Evolutionary conservation across 35 echinoderm and acorn worm species (phyloP).

Genomic region (Eucidaris tribuloides): DNA sequence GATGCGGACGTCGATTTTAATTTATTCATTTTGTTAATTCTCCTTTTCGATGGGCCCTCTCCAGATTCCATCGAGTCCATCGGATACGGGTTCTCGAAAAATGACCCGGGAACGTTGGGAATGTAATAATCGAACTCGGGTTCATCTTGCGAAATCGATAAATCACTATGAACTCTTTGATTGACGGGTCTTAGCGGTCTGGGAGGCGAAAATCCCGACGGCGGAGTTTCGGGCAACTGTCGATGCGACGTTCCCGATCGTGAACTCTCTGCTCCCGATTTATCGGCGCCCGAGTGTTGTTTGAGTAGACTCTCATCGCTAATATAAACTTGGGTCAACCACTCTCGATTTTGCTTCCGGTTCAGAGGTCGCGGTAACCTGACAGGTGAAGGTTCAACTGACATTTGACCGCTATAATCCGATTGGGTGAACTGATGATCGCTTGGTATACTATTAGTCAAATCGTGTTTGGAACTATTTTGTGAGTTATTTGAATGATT

Average conservation of each 20-base stretch:
- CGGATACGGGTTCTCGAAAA: constrained; percentile 64
- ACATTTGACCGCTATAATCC: constrained; percentile 23
- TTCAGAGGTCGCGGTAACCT: constrained; percentile 60
- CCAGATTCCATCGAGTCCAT: too few species aligned
- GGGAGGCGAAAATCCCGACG: constrained; percentile 56
- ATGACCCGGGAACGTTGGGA: constrained; percentile 81
- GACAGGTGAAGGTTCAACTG: constrained; percentile 57
- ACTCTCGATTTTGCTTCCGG: constrained; percentile 62
- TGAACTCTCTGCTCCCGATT: constrained; percentile 55
- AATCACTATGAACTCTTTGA: constrained; percentile 54
- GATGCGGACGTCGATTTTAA: not conserved
- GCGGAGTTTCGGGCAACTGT: constrained; percentile 67
- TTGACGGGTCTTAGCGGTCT: constrained; percentile 1
- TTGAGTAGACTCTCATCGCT: constrained; percentile 80
- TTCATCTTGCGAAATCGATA: constrained; percentile 70
- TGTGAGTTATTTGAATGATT: not conserved
- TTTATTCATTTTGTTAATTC: constrained; percentile 16
- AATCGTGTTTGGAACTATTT: not conserved
- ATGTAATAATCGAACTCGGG: constrained; percentile 90
- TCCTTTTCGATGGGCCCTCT: not conserved
- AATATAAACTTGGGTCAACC: constrained; percentile 73
- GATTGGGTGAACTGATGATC: not conserved
- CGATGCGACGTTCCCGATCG: constrained; percentile 31
- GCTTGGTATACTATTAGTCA: not conserved
- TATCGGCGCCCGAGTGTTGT: constrained; percentile 55